phyloP scores from a whole-genome alignment of 2,113 vertebrate genomes.

The Apistogramma diplotaenia region DNA sequence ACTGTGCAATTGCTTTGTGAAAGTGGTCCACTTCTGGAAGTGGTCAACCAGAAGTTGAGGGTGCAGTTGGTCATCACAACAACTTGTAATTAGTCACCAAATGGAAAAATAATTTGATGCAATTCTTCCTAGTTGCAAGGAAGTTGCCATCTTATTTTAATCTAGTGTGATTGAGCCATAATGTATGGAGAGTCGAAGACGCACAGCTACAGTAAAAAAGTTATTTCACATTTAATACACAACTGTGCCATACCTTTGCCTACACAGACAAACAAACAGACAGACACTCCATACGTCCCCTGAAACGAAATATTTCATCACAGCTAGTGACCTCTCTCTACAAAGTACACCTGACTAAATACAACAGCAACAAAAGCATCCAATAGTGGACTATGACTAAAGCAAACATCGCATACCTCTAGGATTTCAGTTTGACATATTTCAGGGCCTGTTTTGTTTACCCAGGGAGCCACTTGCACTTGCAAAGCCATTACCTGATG shows the following conservation, averaged over 20 bases:
- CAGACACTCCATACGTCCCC: not conserved
- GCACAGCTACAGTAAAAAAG: not conserved
- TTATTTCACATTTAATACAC: not conserved
- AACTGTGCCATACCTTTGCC: not conserved
- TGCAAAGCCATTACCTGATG: constrained; percentile 15
- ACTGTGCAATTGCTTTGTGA: not conserved
- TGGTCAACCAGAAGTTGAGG: not conserved
- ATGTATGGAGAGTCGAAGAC: not conserved
- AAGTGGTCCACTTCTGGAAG: too few species aligned
- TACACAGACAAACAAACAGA: not conserved
- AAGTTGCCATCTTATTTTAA: not conserved
- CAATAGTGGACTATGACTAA: not conserved
- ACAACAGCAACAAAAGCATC: constrained; percentile 3
- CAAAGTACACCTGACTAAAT: not conserved
- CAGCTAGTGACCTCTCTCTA: not conserved
- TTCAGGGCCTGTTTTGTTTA: constrained; percentile 14
- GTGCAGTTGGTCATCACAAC: not conserved
- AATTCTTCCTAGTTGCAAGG: not conserved
- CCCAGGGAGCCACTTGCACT: not conserved
- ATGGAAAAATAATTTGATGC: not conserved
- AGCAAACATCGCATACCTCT: constrained; percentile 10
- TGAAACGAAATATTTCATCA: constrained; percentile 2
- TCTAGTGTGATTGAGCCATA: not conserved
- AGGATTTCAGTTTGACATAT: constrained; percentile 23
- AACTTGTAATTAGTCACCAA: not conserved